A percentile compares a stretch with the other conserved stretches of the same genome.
phyloP scores from a whole-genome alignment of 2,797 vertebrate species.

The Rhyacichthys aspro region DNA sequence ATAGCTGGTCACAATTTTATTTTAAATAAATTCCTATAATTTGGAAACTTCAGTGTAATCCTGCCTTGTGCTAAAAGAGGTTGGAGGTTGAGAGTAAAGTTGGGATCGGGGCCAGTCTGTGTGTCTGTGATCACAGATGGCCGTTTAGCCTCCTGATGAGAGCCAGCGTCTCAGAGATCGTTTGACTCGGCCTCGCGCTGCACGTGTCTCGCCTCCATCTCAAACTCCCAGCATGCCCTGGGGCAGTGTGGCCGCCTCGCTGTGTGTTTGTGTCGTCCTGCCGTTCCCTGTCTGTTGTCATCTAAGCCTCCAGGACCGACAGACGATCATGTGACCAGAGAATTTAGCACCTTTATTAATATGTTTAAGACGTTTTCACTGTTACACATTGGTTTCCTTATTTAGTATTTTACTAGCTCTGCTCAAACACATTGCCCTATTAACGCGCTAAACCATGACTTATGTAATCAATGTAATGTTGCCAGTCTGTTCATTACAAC shows the following conservation, averaged over 20 bases:
- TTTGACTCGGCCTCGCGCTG: slow-evolving; percentile 72
- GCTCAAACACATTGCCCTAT: too few relatives aligned
- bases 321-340: slow-evolving; percentile 20
- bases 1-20: too few relatives aligned
- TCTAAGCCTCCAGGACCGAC: slow-evolving; percentile 57
- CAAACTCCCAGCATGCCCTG: slow-evolving; percentile 35
- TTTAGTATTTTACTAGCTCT: too few relatives aligned
- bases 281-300: slow-evolving; percentile 49
- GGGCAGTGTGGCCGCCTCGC: slow-evolving; percentile 18
- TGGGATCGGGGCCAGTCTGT: slow-evolving; percentile 62
- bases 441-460: too few relatives aligned
- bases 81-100: slow-evolving; percentile 28
- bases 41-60: background rate
- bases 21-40: too few relatives aligned
- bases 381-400: too few relatives aligned
- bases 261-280: slow-evolving; percentile 54
- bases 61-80: slow-evolving; percentile 7
- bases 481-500: too few relatives aligned
- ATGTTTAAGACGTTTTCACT: too few relatives aligned
- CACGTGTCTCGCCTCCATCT: slow-evolving; percentile 54
- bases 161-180: slow-evolving; percentile 67
- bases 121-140: slow-evolving; percentile 80
- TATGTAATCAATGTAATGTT: too few relatives aligned
- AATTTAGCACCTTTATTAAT: background rate
- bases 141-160: slow-evolving; percentile 81